These are phyloP conservation scores for Zaprionus inermis DNA, from an alignment of 1,140 invertebrate species.

Conservation along the genomic window DNA sequence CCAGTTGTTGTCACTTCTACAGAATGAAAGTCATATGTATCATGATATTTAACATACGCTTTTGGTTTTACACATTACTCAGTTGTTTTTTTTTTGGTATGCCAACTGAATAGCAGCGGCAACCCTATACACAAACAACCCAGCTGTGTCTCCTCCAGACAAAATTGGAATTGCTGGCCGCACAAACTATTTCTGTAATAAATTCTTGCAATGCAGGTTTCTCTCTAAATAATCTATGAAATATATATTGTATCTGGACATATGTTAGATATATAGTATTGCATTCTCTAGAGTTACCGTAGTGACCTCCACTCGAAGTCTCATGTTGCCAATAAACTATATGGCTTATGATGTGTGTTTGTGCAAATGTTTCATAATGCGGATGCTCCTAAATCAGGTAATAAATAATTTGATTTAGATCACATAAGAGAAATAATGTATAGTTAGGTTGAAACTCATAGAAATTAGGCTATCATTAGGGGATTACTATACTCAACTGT, in stretches of 20 bases:
- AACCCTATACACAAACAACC: neutral
- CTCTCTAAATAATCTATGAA: neutral
- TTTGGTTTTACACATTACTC: conserved; percentile 23
- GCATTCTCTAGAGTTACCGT: neutral
- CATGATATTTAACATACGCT: conserved; percentile 34
- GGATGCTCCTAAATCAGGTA: neutral
- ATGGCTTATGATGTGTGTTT: neutral
- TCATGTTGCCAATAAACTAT: conserved; percentile 7
- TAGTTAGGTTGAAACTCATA: neutral
- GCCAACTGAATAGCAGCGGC: conserved; percentile 12
- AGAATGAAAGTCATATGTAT: conserved; percentile 44
- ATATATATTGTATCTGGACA: neutral
- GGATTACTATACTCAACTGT: neutral
- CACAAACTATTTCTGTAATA: conserved; percentile 22
- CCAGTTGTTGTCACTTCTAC: conserved; percentile 54
- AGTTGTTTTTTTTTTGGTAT: conserved; percentile 5
- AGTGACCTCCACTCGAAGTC: neutral
- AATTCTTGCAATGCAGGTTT: conserved; percentile 26
- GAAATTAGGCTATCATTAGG: neutral
- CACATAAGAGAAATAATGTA: neutral
- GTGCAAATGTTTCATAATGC: neutral
- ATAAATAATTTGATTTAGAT: neutral
- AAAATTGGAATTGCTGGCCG: conserved; percentile 15
- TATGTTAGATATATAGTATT: conserved; percentile 3
- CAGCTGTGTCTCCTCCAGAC: conserved; percentile 26